Base-by-base conservation (phyloP, 2,797 vertebrate species). In the Serranus cabrilla region DNA sequence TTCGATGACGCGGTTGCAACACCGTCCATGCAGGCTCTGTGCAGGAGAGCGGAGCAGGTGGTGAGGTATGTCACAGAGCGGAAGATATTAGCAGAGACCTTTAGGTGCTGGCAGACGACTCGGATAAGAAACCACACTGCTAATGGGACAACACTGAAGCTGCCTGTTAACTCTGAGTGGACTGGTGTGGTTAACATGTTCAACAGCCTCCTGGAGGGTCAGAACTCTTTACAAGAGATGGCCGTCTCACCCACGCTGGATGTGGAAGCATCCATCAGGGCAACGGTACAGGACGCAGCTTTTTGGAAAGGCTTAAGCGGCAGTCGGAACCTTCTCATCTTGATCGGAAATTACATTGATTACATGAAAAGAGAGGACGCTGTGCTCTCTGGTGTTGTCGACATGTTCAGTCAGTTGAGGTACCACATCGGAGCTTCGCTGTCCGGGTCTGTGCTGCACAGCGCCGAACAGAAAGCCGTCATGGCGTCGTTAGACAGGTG, bases 221-320 rank as follows among this genome's bases (percentile, higher is more conserved):
- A 91, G 72, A 76, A 58, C 64, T 75, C 83, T 40, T 62, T 92
- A 14, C 78, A 82, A 57, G 81, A 90, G 50, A 88, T 90, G 83
- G 78, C 83, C 8, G 14, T 66, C 64, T 85, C 81, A 1, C 73
- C 72, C 51, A 45, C 75, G 7, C 49, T 80, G 47, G 67, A 66
- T 7, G 23, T 76, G 0, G 83, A 89, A 16, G 59, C 70, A 1
- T 71, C 83, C 39, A 17, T 84, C 47, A 78, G 75, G 52, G 71
- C 74, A 55, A 74, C 81, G 8, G 4, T 91, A 1, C 69, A 89
- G 23, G 83, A 90, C 45, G 16, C 78, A 2, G 59, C 72, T 0
- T 91, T 91, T 50, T 91, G 89, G 90, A 86, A 90, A 71, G 88
- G 81, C 21, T 4, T 90, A 49, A 69, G 70, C 11, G 70, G 85